These are phyloP conservation scores for Cariama cristata DNA, from an alignment of 2,113 vertebrate species.

Conservation along the genomic window DNA sequence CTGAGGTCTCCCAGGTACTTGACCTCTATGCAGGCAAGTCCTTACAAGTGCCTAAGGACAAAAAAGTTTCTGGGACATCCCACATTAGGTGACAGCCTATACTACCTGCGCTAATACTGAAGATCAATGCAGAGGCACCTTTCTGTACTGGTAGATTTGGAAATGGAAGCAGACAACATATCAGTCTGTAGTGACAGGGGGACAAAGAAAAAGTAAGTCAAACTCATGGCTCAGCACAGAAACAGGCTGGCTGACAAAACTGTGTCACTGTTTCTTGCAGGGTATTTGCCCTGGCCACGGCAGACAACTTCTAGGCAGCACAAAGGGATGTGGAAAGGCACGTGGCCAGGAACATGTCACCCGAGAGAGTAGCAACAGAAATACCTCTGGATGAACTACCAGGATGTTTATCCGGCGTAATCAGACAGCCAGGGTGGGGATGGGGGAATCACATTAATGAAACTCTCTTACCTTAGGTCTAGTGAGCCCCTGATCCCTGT, in stretches of 20 bases:
- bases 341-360: not conserved
- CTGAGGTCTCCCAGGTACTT: not conserved
- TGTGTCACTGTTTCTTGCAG: not conserved
- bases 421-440: not conserved
- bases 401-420: not conserved
- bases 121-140: not conserved
- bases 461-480: slow-evolving; percentile 88
- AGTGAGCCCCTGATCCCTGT: slow-evolving; percentile 93
- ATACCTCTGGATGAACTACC: not conserved
- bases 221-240: not conserved
- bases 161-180: not conserved
- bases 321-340: not conserved
- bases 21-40: not conserved
- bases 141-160: not conserved
- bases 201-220: not conserved
- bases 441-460: fast-evolving
- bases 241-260: not conserved
- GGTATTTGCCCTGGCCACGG: fast-evolving
- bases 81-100: not conserved
- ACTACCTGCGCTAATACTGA: not conserved
- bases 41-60: not conserved
- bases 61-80: not conserved
- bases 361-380: not conserved
- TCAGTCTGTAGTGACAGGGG: not conserved
- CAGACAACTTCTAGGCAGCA: not conserved